Evolutionary conservation across 2,888 invertebrate genomes (phyloP).

Genomic region (Isotomurus palustris): DNA sequence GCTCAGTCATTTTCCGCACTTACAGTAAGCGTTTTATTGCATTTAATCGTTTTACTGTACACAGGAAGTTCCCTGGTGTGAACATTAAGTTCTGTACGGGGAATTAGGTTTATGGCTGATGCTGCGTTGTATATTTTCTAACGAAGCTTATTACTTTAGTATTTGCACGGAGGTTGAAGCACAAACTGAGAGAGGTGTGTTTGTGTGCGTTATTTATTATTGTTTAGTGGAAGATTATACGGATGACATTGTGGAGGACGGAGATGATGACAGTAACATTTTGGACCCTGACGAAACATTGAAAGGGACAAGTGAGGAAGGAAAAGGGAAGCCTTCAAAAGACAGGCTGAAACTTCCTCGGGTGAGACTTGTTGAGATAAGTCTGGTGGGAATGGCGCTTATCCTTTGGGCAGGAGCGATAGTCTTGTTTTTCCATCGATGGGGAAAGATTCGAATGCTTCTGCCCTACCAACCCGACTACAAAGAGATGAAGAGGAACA

Average conservation of each 20-base stretch:
- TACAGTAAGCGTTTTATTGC: slow-evolving; percentile 39
- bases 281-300: too few species aligned
- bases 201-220: too few species aligned
- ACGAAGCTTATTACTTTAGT: too few species aligned
- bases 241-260: slow-evolving; percentile 49
- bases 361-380: slow-evolving; percentile 86
- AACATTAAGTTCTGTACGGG: too few species aligned
- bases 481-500: slow-evolving; percentile 80
- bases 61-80: too few species aligned
- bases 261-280: slow-evolving; percentile 14
- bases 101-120: too few species aligned
- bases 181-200: too few species aligned
- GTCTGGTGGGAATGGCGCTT: slow-evolving; percentile 75
- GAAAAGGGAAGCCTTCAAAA: slow-evolving; percentile 17
- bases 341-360: slow-evolving; percentile 35
- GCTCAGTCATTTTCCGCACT: slow-evolving; percentile 84
- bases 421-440: slow-evolving; percentile 65
- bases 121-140: too few species aligned
- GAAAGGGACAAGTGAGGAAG: too few species aligned
- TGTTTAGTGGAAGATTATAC: slow-evolving; percentile 17
- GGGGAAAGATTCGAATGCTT: slow-evolving; percentile 74
- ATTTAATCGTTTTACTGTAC: too few species aligned
- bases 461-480: slow-evolving; percentile 88
- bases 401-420: slow-evolving; percentile 83
- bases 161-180: too few species aligned